Evolutionary conservation across 2,797 vertebrate species (phyloP).

Genomic region (Limosa lapponica): DNA sequence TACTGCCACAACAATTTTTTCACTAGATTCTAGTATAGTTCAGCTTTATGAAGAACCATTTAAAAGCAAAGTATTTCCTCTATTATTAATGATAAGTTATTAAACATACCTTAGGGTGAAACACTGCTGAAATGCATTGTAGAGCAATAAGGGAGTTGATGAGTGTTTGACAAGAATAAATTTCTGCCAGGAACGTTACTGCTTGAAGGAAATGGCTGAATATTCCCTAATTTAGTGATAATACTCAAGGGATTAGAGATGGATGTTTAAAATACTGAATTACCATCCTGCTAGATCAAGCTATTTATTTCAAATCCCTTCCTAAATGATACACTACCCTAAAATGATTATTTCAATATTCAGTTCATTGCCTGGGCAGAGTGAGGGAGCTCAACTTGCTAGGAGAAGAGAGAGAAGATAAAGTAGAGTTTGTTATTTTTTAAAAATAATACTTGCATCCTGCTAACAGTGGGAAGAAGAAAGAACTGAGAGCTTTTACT

Average conservation of each 20-base stretch:
- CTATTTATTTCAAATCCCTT: neutral
- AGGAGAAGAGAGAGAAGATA: neutral
- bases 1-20: neutral
- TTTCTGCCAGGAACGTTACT: neutral
- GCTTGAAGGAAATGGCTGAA: neutral
- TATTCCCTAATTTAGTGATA: neutral
- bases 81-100: neutral
- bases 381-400: neutral
- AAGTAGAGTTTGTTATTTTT: neutral
- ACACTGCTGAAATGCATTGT: neutral
- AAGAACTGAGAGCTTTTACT: neutral
- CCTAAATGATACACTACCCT: neutral
- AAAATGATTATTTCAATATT: neutral
- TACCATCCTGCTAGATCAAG: neutral
- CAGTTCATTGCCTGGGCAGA: neutral
- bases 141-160: neutral
- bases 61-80: neutral
- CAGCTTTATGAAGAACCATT: neutral
- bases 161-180: neutral
- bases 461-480: neutral
- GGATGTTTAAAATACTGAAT: neutral
- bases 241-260: neutral
- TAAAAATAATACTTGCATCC: neutral
- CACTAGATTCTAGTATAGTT: neutral
- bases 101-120: neutral